phyloP scores from a whole-genome alignment of 1,140 invertebrate genomes.

The Mya arenaria region DNA sequence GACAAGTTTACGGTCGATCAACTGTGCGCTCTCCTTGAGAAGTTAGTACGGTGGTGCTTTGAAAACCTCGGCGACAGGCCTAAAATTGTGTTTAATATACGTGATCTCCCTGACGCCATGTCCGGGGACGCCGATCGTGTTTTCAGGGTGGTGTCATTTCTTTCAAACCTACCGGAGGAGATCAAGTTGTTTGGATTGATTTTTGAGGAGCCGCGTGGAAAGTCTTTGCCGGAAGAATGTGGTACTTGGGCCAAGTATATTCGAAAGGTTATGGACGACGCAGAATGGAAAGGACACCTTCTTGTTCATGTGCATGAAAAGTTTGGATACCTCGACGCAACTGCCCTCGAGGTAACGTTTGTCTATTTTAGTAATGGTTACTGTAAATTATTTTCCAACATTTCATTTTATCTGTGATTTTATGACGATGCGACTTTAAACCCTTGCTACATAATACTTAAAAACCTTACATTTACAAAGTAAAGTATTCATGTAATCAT shows the following conservation, averaged over 20 bases:
- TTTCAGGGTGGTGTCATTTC: background rate
- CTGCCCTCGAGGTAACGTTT: slow-evolving; percentile 30
- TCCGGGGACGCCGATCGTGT: background rate
- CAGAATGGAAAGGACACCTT: slow-evolving; percentile 28
- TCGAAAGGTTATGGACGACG: slow-evolving; percentile 11
- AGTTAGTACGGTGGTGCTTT: background rate
- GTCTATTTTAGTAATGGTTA: too few relatives aligned
- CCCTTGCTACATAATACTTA: too few relatives aligned
- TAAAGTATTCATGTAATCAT: too few relatives aligned
- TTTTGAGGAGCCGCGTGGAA: slow-evolving; percentile 17
- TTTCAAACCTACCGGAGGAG: slow-evolving; percentile 11
- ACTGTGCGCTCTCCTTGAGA: slow-evolving; percentile 15
- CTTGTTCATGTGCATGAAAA: slow-evolving; percentile 35
- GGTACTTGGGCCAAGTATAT: slow-evolving; percentile 22
- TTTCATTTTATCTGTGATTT: too few relatives aligned
- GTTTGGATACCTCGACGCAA: slow-evolving; percentile 27
- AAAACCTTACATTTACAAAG: too few relatives aligned
- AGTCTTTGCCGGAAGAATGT: slow-evolving; percentile 27
- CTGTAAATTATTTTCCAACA: too few relatives aligned
- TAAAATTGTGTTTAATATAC: background rate
- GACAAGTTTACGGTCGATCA: slow-evolving; percentile 18
- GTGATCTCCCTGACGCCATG: background rate
- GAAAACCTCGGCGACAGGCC: background rate
- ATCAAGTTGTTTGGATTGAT: slow-evolving; percentile 25
- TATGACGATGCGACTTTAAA: too few relatives aligned